phyloP scores from a whole-genome alignment of 2,888 invertebrate species.

The Yponomeuta sedellus region DNA sequence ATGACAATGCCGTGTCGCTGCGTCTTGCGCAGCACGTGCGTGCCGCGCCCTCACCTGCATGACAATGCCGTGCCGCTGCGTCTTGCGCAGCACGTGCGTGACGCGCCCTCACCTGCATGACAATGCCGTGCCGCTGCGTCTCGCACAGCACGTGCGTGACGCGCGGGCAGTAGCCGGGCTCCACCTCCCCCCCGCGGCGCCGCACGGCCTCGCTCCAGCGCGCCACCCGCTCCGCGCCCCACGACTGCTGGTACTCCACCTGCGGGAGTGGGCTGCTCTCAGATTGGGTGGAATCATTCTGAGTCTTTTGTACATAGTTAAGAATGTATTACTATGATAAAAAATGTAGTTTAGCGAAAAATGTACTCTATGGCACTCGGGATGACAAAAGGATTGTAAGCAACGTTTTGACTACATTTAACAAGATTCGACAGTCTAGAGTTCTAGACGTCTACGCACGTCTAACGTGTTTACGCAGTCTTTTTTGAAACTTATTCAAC shows the following conservation, averaged over 20 bases:
- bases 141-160: constrained; percentile 96
- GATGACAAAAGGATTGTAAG: no score
- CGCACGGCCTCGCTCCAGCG: constrained; percentile 84
- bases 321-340: no score
- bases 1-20: constrained; percentile 91
- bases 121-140: constrained; percentile 92
- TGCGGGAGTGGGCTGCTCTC: constrained; percentile 22
- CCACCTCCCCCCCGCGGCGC: constrained; percentile 92
- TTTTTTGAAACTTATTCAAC: no score
- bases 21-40: constrained; percentile 85
- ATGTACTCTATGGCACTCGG: no score
- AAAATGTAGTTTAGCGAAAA: no score
- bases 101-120: constrained; percentile 89
- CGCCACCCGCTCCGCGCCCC: constrained; percentile 75
- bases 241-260: constrained; percentile 85
- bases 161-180: constrained; percentile 86
- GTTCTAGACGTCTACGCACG: no score
- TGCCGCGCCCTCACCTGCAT: constrained; percentile 84
- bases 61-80: constrained; percentile 90
- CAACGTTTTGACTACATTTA: no score
- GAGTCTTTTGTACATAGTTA: no score
- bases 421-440: no score
- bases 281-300: no score
- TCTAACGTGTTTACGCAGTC: no score
- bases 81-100: constrained; percentile 81